Percentiles rank a stretch among this genome's conserved stretches.
phyloP scores from a whole-genome alignment of 2,113 vertebrate species.

The Lophius piscatorius region DNA sequence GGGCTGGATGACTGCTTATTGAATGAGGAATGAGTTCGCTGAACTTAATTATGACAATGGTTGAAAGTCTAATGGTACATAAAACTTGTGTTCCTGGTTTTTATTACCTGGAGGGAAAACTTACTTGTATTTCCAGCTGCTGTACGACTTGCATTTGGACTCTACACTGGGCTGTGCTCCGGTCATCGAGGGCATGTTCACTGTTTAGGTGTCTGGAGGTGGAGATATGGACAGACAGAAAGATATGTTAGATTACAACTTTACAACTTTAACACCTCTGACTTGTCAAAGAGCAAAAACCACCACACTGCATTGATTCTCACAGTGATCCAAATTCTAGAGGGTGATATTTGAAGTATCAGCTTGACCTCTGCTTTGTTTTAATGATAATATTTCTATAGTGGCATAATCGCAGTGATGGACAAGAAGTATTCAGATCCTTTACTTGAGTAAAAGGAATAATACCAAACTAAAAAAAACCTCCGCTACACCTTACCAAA shows the following conservation, averaged over 20 bases:
- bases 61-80: not conserved
- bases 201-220: constrained; percentile 95
- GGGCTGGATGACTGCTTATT: constrained; percentile 16
- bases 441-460: no score
- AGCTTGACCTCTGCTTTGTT: constrained; percentile 52
- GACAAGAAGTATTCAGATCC: no score
- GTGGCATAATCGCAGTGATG: no score
- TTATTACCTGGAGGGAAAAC: constrained; percentile 39
- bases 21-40: constrained; percentile 5
- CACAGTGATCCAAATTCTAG: constrained; percentile 25
- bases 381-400: constrained; percentile 67
- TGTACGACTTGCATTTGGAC: constrained; percentile 99
- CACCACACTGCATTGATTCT: constrained; percentile 41
- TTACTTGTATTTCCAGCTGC: constrained; percentile 98
- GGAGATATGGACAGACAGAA: not conserved
- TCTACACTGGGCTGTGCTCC: constrained; percentile 97
- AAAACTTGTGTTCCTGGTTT: not conserved
- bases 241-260: constrained; percentile 11
- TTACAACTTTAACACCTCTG: no score
- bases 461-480: no score
- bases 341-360: constrained; percentile 63
- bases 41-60: constrained; percentile 25
- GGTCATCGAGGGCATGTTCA: constrained; percentile 96
- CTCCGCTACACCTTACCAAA: no score
- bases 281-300: no score